A percentile compares a stretch with the other conserved stretches of the same genome.
Evolutionary conservation across 92 coral and sea anemone genomes (phyloP).

Genomic region (Palythoa heliodiscus): DNA sequence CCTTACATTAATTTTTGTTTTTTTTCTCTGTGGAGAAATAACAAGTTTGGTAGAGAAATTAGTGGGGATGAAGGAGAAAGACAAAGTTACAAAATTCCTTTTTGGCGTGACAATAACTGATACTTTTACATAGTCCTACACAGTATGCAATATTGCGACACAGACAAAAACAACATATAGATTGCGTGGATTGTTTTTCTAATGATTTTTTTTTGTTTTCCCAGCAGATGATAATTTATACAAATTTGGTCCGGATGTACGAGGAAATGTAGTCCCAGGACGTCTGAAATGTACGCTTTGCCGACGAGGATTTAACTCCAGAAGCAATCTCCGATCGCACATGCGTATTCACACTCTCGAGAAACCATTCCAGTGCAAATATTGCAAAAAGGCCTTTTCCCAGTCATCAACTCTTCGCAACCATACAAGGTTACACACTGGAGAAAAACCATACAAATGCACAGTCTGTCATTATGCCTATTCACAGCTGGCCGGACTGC

Average conservation of each 20-base stretch:
- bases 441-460: conserved; percentile 97
- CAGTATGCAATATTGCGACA: no score
- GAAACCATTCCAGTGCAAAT: conserved; percentile 98
- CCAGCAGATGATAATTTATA: conserved; percentile 68
- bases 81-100: background rate
- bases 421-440: conserved; percentile 97
- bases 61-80: background rate
- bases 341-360: conserved; percentile 99
- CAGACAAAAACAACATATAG: no score
- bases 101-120: no score
- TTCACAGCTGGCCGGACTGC: conserved; percentile 97
- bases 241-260: conserved; percentile 75
- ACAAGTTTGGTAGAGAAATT: background rate
- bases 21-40: background rate
- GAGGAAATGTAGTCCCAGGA: conserved; percentile 72
- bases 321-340: conserved; percentile 98
- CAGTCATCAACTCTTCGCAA: conserved; percentile 98
- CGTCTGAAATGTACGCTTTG: conserved; percentile 96
- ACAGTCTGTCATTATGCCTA: conserved; percentile 99
- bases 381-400: conserved; percentile 95
- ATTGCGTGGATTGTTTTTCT: background rate
- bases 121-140: no score
- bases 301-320: conserved; percentile 95
- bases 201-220: conserved; percentile 20
- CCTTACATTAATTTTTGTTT: background rate